Evolutionary conservation across 1,140 invertebrate species (phyloP).

Genomic region (Cephus cinctus): DNA sequence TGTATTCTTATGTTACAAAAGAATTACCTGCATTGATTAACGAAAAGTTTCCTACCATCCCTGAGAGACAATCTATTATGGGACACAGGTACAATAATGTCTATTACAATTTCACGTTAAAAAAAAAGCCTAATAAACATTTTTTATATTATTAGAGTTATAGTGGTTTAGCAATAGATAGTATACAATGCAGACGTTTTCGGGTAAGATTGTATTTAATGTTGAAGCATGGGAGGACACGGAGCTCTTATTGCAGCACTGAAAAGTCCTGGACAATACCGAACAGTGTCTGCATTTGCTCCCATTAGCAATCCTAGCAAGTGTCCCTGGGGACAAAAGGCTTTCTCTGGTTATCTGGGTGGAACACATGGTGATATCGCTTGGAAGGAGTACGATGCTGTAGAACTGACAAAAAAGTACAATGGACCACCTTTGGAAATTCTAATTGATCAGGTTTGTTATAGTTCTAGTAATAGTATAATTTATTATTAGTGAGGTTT

Average conservation of each 20-base stretch:
- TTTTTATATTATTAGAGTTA: constrained; percentile 6
- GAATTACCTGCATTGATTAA: constrained; percentile 83
- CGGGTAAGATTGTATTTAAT: constrained; percentile 15
- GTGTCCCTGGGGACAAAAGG: constrained; percentile 87
- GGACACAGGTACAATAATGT: constrained; percentile 72
- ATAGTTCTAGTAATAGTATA: constrained; percentile 11
- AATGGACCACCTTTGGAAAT: constrained; percentile 81
- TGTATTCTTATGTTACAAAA: constrained; percentile 95
- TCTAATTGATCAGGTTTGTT: constrained; percentile 84
- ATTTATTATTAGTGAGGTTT: constrained; percentile 5
- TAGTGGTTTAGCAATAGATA: background rate
- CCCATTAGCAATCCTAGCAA: constrained; percentile 89
- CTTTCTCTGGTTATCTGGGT: constrained; percentile 87
- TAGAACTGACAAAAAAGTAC: constrained; percentile 79
- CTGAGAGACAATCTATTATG: constrained; percentile 74
- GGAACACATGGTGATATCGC: constrained; percentile 56
- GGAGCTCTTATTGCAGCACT: constrained; percentile 91
- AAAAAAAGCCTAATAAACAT: constrained; percentile 1
- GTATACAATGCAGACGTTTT: background rate
- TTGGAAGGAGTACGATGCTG: constrained; percentile 91
- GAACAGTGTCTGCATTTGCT: constrained; percentile 93
- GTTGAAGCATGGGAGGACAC: constrained; percentile 92
- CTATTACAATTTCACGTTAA: constrained; percentile 12
- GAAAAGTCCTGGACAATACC: constrained; percentile 88
- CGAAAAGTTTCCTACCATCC: constrained; percentile 67